Percentiles rank a stretch among this genome's conserved stretches.
Conservation (phyloP, 1,140 invertebrate genomes). For the Choristoneura fumiferana region DNA sequence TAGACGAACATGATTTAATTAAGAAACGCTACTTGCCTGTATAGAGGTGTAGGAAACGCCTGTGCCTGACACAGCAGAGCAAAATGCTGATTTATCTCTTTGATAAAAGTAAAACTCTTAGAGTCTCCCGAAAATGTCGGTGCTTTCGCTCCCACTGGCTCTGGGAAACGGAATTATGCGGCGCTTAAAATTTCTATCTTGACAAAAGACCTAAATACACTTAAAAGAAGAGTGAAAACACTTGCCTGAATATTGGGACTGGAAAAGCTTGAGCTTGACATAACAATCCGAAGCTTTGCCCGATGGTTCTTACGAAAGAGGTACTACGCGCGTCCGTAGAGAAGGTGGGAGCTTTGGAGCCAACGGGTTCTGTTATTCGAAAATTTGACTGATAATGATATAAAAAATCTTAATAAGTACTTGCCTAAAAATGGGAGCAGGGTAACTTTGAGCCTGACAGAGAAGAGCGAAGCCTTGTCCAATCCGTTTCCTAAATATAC, state of each 20-base stretch:
- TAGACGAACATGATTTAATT: slow-evolving; percentile 44
- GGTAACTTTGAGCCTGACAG: slow-evolving; percentile 85
- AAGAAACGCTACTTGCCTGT: slow-evolving; percentile 82
- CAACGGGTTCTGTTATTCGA: slow-evolving; percentile 83
- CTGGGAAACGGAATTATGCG: slow-evolving; percentile 50
- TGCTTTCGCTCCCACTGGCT: slow-evolving; percentile 81
- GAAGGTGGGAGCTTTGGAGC: slow-evolving; percentile 83
- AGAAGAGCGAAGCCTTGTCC: slow-evolving; percentile 79
- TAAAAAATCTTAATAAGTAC: slow-evolving; percentile 36
- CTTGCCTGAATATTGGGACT: slow-evolving; percentile 86
- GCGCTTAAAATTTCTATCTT: neutral
- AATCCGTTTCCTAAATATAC: slow-evolving; percentile 77
- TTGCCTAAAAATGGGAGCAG: slow-evolving; percentile 85
- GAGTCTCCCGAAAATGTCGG: slow-evolving; percentile 80
- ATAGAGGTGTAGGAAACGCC: slow-evolving; percentile 84
- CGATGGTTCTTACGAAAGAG: slow-evolving; percentile 75
- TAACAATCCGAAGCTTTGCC: slow-evolving; percentile 75
- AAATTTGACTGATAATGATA: slow-evolving; percentile 34
- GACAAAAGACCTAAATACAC: slow-evolving; percentile 79
- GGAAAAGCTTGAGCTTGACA: slow-evolving; percentile 90
- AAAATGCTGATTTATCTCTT: slow-evolving; percentile 66
- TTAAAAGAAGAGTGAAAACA: slow-evolving; percentile 28
- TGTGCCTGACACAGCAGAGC: slow-evolving; percentile 84
- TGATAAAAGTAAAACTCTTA: slow-evolving; percentile 80
- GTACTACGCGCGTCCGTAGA: slow-evolving; percentile 83